Evolutionary conservation across 2,888 invertebrate genomes (phyloP).

Genomic region (Pollenia amentaria): DNA sequence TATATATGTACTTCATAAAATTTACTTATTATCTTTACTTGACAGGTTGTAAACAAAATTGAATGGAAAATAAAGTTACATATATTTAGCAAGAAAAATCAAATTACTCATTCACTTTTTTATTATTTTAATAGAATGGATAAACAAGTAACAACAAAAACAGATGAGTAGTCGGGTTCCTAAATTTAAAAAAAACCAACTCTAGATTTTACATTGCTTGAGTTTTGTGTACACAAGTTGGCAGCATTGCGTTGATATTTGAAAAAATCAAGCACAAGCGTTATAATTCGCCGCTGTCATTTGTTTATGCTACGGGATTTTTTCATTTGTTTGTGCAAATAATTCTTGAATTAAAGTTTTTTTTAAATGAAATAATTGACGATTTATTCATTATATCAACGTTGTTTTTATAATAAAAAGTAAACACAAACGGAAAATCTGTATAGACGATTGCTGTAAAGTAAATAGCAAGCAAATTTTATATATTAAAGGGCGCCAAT

Average conservation of each 20-base stretch:
- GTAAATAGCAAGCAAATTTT: constrained; percentile 12
- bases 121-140: too few species aligned
- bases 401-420: neutral
- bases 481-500: constrained; percentile 61
- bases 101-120: too few species aligned
- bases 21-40: too few species aligned
- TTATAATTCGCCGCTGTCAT: constrained; percentile 70
- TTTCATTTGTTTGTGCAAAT: constrained; percentile 56
- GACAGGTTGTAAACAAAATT: too few species aligned
- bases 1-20: too few species aligned
- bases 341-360: constrained; percentile 54
- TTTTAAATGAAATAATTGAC: constrained; percentile 41
- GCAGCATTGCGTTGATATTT: constrained; percentile 68
- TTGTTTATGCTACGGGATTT: constrained; percentile 51
- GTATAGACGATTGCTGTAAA: neutral
- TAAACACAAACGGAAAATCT: neutral
- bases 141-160: too few species aligned
- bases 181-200: neutral
- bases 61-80: too few species aligned
- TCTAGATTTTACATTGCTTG: neutral
- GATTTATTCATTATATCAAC: neutral
- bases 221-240: constrained; percentile 44
- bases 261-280: constrained; percentile 71
- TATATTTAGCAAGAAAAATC: too few species aligned
- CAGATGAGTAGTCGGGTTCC: neutral